Evolutionary conservation across 2,888 invertebrate genomes (phyloP), one percentile per base, ranked within the genome.

Genomic region (Tipula helvola): DNA sequence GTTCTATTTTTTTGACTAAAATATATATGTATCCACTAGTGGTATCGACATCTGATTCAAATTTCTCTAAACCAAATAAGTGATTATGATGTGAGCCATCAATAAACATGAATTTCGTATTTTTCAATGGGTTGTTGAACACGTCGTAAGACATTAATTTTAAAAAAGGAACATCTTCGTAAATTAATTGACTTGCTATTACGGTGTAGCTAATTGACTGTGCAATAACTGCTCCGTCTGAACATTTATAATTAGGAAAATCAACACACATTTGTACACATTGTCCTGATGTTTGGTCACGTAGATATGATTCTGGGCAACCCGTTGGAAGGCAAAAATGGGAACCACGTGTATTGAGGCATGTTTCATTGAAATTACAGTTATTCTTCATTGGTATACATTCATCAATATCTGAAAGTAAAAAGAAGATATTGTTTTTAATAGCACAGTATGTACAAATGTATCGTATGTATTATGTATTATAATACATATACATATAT

Each of bases 281-380:
- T 88, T 88, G 88, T 36, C 88, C 88, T 41, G 88, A 88, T 7
- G 87, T 84, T 84, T 87, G 57, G 86, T 89, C 89, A 36, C 89
- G 88, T 47, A 88, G 88, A 87, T 89, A 90, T 36, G 88, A 87
- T 5, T 88, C 87, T 2, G 93, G 93, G 89, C 94, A 94, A 0
- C 93, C 92, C 52, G 92, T 91, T 86, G 92, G 91, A n/a, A 94
- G 90, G 89, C 94, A 94, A 39, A 92, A 89, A 89, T 92, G 93
- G 42, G 92, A 90, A 7, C 93, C 93, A 39, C 92, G 89, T 16
- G 91, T 91, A 88, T 94, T 94, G 88, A 94, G 92, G 88, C 94
- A 94, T 87, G 92, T 91, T 86, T 89, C 88, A 87, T 92, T 90
- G 84, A 92, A 91, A 13, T 89, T 89, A 89, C 94, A 94, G 4